These are phyloP conservation scores for Lutjanus campechanus DNA, from an alignment of 2,797 vertebrate genomes.

Conservation along the genomic window DNA sequence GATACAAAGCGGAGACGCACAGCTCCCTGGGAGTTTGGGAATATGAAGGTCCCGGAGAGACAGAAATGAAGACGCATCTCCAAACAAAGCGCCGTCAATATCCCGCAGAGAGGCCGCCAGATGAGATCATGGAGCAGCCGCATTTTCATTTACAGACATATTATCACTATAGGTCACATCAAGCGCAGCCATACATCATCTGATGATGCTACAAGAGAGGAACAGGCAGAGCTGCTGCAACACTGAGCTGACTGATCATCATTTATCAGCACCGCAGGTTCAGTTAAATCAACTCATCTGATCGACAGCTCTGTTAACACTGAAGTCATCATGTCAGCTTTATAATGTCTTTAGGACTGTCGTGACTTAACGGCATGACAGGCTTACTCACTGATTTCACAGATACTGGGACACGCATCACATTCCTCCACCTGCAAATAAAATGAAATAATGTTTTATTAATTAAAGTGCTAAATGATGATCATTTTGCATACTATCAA, in stretches of 20 bases:
- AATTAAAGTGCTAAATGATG: too few species aligned
- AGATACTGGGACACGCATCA: too few species aligned
- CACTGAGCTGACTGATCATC: conserved; percentile 9
- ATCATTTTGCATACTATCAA: too few species aligned
- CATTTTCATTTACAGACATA: conserved; percentile 56
- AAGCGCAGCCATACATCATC: conserved; percentile 66
- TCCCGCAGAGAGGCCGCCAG: conserved; percentile 61
- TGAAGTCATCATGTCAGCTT: not conserved
- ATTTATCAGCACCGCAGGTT: conserved; percentile 17
- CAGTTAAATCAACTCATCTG: not conserved
- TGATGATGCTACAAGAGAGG: conserved; percentile 40
- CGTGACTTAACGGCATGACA: too few species aligned
- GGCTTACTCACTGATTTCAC: too few species aligned
- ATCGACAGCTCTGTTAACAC: conserved; percentile 7
- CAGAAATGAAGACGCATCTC: conserved; percentile 82
- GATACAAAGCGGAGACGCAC: conserved; percentile 62
- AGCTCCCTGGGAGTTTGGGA: conserved; percentile 72
- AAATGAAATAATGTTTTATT: too few species aligned
- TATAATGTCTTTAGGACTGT: too few species aligned
- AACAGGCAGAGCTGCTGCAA: conserved; percentile 34
- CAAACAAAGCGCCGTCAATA: conserved; percentile 82
- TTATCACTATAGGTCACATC: conserved; percentile 77
- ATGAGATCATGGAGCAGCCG: conserved; percentile 72
- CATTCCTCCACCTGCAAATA: too few species aligned
- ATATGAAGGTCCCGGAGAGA: conserved; percentile 57